Percentiles rank a stretch among this genome's conserved stretches.
Conservation (phyloP, 2,888 invertebrate species). For the Eledona agricola region DNA sequence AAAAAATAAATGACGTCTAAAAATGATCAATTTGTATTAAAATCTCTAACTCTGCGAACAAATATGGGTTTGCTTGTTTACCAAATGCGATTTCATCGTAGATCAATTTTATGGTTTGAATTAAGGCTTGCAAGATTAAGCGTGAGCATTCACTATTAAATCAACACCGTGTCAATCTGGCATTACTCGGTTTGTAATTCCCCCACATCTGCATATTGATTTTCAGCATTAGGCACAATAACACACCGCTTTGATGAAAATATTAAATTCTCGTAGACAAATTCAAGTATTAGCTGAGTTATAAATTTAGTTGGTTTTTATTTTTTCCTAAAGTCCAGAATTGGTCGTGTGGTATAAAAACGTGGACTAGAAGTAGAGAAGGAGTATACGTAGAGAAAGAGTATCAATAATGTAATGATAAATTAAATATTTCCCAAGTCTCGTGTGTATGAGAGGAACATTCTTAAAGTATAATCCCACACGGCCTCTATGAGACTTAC, state of each 20-base stretch:
- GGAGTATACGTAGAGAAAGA: too few species aligned
- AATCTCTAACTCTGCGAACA: too few species aligned
- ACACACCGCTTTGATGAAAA: conserved; percentile 3
- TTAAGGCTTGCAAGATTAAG: conserved; percentile 17
- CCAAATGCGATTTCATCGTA: conserved; percentile 13
- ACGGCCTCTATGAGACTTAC: conserved; percentile 30
- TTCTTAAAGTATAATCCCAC: conserved; percentile 36
- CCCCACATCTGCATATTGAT: conserved; percentile 8
- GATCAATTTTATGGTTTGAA: conserved; percentile 14
- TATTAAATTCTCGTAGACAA: too few species aligned
- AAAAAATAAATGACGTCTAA: too few species aligned
- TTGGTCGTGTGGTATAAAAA: conserved; percentile 23
- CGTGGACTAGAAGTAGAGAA: conserved; percentile 24
- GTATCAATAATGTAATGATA: conserved; percentile 28
- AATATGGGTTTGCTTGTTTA: conserved; percentile 25
- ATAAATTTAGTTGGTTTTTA: conserved; percentile 20
- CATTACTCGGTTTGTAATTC: too few species aligned
- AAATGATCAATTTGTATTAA: too few species aligned
- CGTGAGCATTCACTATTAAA: conserved; percentile 22
- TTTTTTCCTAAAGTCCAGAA: conserved; percentile 17
- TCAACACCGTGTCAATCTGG: too few species aligned
- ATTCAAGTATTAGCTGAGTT: conserved; percentile 4
- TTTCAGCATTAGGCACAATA: conserved; percentile 3
- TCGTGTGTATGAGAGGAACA: conserved; percentile 34
- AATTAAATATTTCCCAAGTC: conserved; percentile 34